phyloP scores from a whole-genome alignment of 2,888 invertebrate species.

The Eilema sororculum region DNA sequence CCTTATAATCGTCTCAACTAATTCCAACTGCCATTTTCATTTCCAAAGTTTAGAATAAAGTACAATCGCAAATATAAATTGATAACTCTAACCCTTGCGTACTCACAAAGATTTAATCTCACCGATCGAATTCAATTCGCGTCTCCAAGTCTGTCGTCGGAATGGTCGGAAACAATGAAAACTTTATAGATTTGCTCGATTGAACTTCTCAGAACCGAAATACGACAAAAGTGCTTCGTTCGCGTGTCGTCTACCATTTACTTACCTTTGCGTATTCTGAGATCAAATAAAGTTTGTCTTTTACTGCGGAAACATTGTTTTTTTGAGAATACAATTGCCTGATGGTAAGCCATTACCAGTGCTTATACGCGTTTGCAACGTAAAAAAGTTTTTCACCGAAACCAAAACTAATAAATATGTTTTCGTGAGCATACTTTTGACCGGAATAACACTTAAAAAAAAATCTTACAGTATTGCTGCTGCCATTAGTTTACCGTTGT shows the following conservation, averaged over 20 bases:
- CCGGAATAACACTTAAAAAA: no score
- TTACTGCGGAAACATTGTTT: background rate
- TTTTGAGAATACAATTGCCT: background rate
- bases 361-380: background rate
- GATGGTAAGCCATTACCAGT: background rate
- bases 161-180: constrained; percentile 43
- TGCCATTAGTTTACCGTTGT: no score
- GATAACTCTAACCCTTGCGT: constrained; percentile 31
- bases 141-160: constrained; percentile 38
- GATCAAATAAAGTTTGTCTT: constrained; percentile 4
- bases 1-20: background rate
- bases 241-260: constrained; percentile 18
- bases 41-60: background rate
- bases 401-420: background rate
- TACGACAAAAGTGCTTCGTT: constrained; percentile 34
- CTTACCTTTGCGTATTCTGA: constrained; percentile 11
- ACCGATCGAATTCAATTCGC: constrained; percentile 46
- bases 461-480: no score
- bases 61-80: constrained; percentile 18
- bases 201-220: constrained; percentile 38
- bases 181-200: constrained; percentile 43
- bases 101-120: constrained; percentile 46
- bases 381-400: background rate
- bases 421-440: no score
- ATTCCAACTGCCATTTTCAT: background rate